Percentiles rank a stretch among this genome's conserved stretches.
Evolutionary conservation across 2,888 invertebrate species (phyloP).

Genomic region (Fragum fragum): DNA sequence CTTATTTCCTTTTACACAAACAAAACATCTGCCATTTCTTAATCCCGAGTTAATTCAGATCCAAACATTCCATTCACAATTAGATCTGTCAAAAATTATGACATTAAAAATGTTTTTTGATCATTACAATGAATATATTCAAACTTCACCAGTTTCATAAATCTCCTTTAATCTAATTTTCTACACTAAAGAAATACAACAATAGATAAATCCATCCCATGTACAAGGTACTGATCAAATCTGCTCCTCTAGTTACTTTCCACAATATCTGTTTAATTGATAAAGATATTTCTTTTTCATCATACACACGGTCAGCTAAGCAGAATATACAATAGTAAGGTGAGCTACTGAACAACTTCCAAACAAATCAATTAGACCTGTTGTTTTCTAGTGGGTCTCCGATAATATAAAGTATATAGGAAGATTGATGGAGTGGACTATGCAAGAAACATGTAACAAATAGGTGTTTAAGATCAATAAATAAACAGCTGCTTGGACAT

Average conservation of each 20-base stretch:
- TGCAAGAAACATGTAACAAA: neutral
- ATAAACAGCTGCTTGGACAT: constrained; percentile 20
- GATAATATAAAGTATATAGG: neutral
- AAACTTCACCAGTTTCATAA: neutral
- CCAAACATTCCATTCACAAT: too few species aligned
- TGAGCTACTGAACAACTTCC: neutral
- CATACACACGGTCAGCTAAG: neutral
- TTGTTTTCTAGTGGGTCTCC: constrained; percentile 15
- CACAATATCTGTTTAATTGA: neutral
- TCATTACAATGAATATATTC: too few species aligned
- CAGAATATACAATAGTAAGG: neutral
- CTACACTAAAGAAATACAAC: neutral
- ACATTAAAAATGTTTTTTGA: too few species aligned
- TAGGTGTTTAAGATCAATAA: constrained; percentile 12
- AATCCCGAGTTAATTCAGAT: too few species aligned
- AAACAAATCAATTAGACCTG: constrained; percentile 15
- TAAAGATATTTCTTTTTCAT: neutral
- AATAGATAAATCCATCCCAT: neutral
- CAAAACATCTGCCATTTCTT: too few species aligned
- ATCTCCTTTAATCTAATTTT: neutral
- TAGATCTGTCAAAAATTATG: too few species aligned
- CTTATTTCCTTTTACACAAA: neutral
- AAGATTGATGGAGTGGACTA: constrained; percentile 8
- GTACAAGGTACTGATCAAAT: neutral
- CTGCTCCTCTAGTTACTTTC: neutral